A percentile compares a stretch with the other conserved stretches of the same genome.
These are phyloP conservation scores for Notothenia coriiceps DNA, from an alignment of 2,113 vertebrate species.

Conservation along the genomic window DNA sequence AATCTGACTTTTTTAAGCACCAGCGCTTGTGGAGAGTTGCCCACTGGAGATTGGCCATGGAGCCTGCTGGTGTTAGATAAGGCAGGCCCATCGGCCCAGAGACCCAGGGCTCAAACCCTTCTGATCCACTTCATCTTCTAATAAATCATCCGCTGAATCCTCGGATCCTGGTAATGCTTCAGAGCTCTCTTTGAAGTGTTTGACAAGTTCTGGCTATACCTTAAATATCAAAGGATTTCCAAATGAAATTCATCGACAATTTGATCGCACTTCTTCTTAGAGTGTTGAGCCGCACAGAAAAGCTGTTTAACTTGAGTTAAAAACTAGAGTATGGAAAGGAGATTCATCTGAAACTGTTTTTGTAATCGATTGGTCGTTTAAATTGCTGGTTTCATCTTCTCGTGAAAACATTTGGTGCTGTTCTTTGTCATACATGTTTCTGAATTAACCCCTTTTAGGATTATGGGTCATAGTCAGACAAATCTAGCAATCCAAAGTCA, in stretches of 20 bases:
- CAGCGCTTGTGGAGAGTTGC: constrained; percentile 50
- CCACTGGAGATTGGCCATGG: constrained; percentile 70
- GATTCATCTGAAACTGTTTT: background rate
- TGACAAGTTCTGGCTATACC: constrained; percentile 42
- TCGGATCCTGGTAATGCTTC: constrained; percentile 56
- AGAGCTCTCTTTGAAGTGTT: constrained; percentile 55
- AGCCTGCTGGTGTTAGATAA: constrained; percentile 78
- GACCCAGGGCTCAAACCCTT: constrained; percentile 57
- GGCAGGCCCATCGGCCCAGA: constrained; percentile 65
- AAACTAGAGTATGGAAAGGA: background rate
- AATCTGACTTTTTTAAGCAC: constrained; percentile 63
- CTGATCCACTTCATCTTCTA: constrained; percentile 76
- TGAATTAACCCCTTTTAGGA: too few relatives aligned
- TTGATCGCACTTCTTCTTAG: background rate
- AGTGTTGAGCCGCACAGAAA: too few relatives aligned
- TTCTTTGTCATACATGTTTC: background rate
- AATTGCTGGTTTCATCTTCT: background rate
- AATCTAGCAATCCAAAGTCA: background rate
- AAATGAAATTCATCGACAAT: constrained; percentile 4
- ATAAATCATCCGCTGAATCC: constrained; percentile 72
- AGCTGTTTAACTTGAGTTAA: too few relatives aligned
- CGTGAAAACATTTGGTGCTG: background rate
- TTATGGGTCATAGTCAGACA: too few relatives aligned
- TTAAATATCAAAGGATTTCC: constrained; percentile 57
- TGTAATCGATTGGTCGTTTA: background rate